phyloP scores from a whole-genome alignment of 2,797 vertebrate species.

The Pteronotus mesoamericanus region DNA sequence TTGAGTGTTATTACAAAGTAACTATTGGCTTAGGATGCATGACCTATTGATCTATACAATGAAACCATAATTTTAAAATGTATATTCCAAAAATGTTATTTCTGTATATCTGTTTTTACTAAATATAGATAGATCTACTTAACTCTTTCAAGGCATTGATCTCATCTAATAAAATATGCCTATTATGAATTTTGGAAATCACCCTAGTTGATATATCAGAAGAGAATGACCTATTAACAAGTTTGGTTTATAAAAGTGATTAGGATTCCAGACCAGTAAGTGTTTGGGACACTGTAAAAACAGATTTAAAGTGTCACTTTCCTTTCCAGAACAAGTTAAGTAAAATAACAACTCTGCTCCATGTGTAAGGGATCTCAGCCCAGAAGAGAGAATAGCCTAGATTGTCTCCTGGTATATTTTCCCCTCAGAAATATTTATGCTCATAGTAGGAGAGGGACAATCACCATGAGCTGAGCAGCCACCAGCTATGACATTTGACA shows the following conservation, averaged over 20 bases:
- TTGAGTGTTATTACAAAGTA: neutral
- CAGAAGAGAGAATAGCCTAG: neutral
- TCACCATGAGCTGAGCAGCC: neutral
- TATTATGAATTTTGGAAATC: conserved; percentile 35
- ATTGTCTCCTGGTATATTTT: neutral
- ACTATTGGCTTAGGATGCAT: neutral
- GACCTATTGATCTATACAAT: neutral
- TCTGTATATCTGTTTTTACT: neutral
- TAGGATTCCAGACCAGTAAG: neutral
- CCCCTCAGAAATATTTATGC: neutral
- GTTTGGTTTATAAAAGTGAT: neutral
- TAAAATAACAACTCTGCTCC: neutral
- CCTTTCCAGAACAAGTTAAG: neutral
- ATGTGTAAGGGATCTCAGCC: neutral
- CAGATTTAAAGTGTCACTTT: neutral
- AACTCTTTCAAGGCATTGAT: neutral
- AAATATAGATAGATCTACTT: neutral
- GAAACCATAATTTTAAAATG: neutral
- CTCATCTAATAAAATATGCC: neutral
- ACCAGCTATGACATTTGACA: neutral
- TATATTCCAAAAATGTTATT: neutral
- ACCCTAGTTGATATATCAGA: neutral
- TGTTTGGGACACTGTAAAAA: neutral
- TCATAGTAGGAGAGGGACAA: neutral
- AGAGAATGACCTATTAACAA: neutral